phyloP scores from a whole-genome alignment of 2,888 invertebrate genomes.

The Diachrysia chrysitis region DNA sequence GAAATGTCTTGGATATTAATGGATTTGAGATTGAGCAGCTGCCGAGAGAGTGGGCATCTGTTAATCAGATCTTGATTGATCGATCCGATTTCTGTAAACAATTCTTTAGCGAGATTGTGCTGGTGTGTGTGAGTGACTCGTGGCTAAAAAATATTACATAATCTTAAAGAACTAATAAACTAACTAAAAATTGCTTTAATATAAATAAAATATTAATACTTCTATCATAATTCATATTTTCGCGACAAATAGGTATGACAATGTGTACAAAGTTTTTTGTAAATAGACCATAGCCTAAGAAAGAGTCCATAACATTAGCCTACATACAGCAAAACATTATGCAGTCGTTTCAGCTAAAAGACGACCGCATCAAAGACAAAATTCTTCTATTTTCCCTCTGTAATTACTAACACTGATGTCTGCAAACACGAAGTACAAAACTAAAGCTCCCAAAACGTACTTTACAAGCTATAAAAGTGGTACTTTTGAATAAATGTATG shows the following conservation, averaged over 20 bases:
- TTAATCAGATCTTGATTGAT: constrained; percentile 29
- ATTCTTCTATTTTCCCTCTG: background rate
- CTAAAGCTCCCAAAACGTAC: constrained; percentile 31
- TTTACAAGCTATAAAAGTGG: constrained; percentile 39
- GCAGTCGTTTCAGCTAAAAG: constrained; percentile 2
- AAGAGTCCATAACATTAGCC: background rate
- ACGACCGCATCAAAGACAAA: background rate
- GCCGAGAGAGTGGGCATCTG: constrained; percentile 24
- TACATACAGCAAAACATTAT: background rate
- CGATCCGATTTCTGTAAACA: constrained; percentile 13
- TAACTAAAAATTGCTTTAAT: no score
- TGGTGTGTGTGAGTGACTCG: background rate
- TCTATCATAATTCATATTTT: no score
- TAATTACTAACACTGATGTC: constrained; percentile 24
- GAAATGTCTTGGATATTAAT: constrained; percentile 43
- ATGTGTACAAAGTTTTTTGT: no score
- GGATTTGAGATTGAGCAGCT: constrained; percentile 25
- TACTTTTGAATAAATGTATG: constrained; percentile 30
- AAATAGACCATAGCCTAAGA: no score
- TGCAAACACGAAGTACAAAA: constrained; percentile 28
- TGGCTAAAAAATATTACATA: no score
- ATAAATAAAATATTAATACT: no score
- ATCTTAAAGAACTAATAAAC: no score
- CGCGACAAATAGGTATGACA: no score
- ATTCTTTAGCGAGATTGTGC: constrained; percentile 4